phyloP scores from a whole-genome alignment of 2,797 vertebrate species.

The Artibeus jamaicensis region DNA sequence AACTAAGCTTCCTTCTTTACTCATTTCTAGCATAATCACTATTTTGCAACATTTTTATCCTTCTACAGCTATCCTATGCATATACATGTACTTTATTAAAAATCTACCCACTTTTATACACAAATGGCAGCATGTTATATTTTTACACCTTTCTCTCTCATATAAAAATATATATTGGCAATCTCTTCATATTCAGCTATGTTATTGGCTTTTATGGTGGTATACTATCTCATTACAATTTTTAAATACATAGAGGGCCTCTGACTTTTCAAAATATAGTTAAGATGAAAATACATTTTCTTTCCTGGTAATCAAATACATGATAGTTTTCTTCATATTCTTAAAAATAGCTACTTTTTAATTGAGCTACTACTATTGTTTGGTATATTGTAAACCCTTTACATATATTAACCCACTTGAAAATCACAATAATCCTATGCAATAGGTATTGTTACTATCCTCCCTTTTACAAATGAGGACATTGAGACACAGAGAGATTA shows the following conservation, averaged over 20 bases:
- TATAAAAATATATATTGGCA: background rate
- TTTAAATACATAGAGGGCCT: background rate
- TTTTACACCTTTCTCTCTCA: background rate
- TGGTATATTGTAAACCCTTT: background rate
- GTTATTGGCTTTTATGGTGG: background rate
- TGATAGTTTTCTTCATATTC: background rate
- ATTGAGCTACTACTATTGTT: background rate
- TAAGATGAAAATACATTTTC: conserved; percentile 15
- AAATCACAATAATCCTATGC: background rate
- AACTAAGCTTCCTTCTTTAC: background rate
- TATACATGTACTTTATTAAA: background rate
- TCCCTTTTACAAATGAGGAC: background rate
- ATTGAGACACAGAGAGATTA: background rate
- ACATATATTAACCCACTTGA: background rate
- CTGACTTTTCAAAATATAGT: background rate
- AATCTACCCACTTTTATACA: background rate
- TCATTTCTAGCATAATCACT: background rate
- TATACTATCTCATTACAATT: background rate
- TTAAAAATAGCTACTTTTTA: background rate
- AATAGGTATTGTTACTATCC: background rate
- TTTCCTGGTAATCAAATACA: background rate
- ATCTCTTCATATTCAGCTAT: background rate
- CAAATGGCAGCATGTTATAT: background rate
- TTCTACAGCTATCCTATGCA: background rate
- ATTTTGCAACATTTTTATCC: background rate